Evolutionary conservation across 2,797 vertebrate species (phyloP), one percentile per base, ranked within the genome.

Genomic region (Mormyrus hasselquistii): DNA sequence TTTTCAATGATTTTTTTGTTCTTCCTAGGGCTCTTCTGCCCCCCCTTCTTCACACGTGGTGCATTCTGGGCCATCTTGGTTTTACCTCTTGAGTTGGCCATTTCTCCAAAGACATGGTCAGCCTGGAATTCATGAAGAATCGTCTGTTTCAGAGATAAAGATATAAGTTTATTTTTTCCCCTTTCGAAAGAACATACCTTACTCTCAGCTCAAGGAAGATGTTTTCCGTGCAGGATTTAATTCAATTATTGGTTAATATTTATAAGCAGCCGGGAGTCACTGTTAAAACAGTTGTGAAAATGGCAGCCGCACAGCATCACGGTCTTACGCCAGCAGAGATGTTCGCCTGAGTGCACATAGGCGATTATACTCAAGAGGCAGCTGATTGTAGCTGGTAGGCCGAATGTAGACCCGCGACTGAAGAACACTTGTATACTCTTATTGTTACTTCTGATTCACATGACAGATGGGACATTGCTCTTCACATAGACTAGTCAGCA

Each of bases 1-100:
- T 89, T 86, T 88, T 9, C 92, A 53, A 91, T 90, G 22, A 1
- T 88, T 90, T 94, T 95, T 91, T 93, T 97, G 76, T 92, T 93
- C 9, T 97, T 97, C 91, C 97, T 96, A 59, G 92, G 90, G 25
- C 87, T 94, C 14, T 94, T 96, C 22, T 92, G 90, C n/a, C 14
- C 93, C 0, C 91, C 0, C 94, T 96, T 98, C 93, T 97, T 98
- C n/a, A 92, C 95, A 91, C 92, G 91, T 8, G 95, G 93, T 9
- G 94, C 62, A 89, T 97, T 98, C 92, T 96, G 96, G 57, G 93
- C 89, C 89, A 93, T 95, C 92, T 96, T 98, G 69, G 94, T 91
- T 0, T 95, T 94, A 88, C 96, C 94, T 92, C 93, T 96, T 25
- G 94, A 92, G 83, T 96, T 96, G 82, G 90, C 62, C 8, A 87